Evolutionary conservation across 2,797 vertebrate species (phyloP).

Genomic region (Alfaro cultratus): DNA sequence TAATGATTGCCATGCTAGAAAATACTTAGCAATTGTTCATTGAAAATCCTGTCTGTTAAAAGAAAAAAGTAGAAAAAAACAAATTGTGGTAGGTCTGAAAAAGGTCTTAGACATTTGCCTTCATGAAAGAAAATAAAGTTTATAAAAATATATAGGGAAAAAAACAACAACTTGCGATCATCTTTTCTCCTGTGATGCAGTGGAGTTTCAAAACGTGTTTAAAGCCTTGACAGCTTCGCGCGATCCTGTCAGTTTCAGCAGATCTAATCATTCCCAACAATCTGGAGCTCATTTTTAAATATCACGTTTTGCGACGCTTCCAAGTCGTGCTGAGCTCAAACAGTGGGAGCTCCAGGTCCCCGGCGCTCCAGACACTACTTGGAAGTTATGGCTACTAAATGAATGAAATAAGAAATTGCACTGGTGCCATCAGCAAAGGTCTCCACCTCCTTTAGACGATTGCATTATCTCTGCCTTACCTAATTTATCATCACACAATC

Average conservation of each 20-base stretch:
- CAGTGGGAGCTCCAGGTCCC: background rate
- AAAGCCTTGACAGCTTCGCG: background rate
- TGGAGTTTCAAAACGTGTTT: background rate
- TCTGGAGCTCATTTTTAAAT: background rate
- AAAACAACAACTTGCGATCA: background rate
- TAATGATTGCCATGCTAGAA: too few species aligned
- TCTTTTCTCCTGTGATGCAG: background rate
- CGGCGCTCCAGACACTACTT: background rate
- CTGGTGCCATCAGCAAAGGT: conserved; percentile 34
- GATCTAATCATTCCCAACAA: background rate
- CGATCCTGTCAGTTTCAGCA: background rate
- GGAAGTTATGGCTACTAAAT: background rate
- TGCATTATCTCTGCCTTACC: conserved; percentile 38
- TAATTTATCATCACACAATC: conserved; percentile 37
- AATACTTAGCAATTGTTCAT: too few species aligned
- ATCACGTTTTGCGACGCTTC: background rate
- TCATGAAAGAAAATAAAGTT: too few species aligned
- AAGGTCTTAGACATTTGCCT: too few species aligned
- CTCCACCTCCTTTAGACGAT: conserved; percentile 28
- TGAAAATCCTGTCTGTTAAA: too few species aligned
- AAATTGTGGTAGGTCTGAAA: too few species aligned
- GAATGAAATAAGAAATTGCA: conserved; percentile 12
- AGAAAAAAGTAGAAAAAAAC: too few species aligned
- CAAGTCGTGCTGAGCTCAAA: background rate
- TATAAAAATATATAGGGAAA: background rate